phyloP scores from a whole-genome alignment of 2,888 invertebrate species.

The Allacma fusca region DNA sequence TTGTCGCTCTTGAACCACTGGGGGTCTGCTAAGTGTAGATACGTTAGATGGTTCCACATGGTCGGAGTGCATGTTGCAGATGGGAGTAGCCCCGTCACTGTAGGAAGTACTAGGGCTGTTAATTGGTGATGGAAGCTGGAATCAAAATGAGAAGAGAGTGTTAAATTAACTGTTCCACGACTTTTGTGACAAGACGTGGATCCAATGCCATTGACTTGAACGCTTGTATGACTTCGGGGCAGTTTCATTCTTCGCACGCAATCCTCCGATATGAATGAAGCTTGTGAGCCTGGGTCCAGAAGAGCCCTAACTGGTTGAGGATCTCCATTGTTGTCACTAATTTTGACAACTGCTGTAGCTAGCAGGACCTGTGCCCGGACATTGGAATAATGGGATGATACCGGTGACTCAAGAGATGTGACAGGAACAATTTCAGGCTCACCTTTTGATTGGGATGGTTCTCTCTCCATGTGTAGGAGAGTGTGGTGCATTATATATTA shows the following conservation, averaged over 20 bases:
- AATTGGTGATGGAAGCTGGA: not conserved
- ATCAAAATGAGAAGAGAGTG: not conserved
- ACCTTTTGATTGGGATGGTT: not conserved
- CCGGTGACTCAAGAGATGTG: not conserved
- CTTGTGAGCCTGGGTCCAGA: not conserved
- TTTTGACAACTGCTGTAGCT: not conserved
- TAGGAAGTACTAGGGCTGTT: conserved; percentile 23
- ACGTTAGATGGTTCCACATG: conserved; percentile 35
- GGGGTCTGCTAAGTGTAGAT: conserved; percentile 45
- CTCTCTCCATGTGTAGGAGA: not conserved
- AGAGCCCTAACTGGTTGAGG: not conserved
- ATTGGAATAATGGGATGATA: not conserved
- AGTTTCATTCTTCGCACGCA: not conserved
- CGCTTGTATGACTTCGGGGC: not conserved
- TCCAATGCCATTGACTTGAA: conserved; percentile 19
- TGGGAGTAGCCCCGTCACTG: conserved; percentile 35
- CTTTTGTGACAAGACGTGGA: not conserved
- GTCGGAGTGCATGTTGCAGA: not conserved
- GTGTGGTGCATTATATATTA: too few species aligned
- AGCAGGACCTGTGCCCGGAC: not conserved
- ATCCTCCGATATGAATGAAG: not conserved
- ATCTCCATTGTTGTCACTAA: not conserved
- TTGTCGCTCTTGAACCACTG: conserved; percentile 13
- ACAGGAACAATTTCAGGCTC: not conserved
- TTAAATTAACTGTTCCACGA: not conserved